Evolutionary conservation across 2,113 vertebrate species (phyloP).

Genomic region (Notarius quadriscutis): DNA sequence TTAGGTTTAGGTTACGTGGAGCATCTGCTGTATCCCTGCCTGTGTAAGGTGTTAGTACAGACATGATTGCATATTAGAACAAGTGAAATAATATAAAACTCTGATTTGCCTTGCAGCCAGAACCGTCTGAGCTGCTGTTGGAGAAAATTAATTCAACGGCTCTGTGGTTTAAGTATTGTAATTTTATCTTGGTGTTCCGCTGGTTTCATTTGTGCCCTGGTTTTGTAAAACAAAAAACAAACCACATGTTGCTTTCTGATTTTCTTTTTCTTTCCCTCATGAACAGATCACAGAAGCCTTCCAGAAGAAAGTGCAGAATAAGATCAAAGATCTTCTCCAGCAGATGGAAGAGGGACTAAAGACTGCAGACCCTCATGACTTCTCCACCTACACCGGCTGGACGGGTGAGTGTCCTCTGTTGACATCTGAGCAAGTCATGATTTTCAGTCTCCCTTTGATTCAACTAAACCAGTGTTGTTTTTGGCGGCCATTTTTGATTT

Average conservation of each 20-base stretch:
- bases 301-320: slow-evolving; percentile 81
- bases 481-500: no score
- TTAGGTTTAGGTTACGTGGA: not conserved
- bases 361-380: slow-evolving; percentile 94
- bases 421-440: not conserved
- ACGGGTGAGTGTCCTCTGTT: slow-evolving; percentile 75
- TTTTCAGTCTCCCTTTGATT: not conserved
- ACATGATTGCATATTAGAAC: not conserved
- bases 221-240: not conserved
- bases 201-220: not conserved
- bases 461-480: not conserved
- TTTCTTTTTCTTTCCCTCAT: not conserved
- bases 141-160: not conserved
- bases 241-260: not conserved
- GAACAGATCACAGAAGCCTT: slow-evolving; percentile 80
- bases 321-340: slow-evolving; percentile 92
- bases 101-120: not conserved
- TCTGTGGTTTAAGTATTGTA: not conserved
- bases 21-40: not conserved
- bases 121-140: not conserved
- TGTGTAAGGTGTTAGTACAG: not conserved
- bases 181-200: not conserved
- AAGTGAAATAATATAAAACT: not conserved
- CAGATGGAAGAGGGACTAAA: slow-evolving; percentile 98
- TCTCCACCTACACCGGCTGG: slow-evolving; percentile 94